phyloP scores from a whole-genome alignment of 2,888 invertebrate genomes.

The Caenorhabditis wallacei region DNA sequence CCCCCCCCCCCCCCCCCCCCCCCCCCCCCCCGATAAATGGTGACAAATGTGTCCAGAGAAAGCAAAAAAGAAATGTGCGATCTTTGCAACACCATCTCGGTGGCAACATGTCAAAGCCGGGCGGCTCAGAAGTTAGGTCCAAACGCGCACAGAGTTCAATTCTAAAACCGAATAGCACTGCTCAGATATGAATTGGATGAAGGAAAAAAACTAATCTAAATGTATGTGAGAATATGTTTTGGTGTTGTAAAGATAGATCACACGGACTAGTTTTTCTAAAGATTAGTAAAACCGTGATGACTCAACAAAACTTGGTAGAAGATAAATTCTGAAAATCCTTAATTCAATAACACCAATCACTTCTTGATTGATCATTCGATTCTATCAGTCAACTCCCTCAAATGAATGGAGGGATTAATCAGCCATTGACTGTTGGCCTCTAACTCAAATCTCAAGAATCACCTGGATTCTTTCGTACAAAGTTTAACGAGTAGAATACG shows the following conservation, averaged over 20 bases:
- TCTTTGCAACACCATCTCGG: conserved; percentile 38
- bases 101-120: conserved; percentile 3
- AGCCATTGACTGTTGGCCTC: background rate
- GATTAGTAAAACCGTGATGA: background rate
- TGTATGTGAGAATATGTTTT: conserved; percentile 20
- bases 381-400: too few relatives aligned
- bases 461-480: background rate
- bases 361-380: too few relatives aligned
- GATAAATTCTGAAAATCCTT: background rate
- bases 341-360: too few relatives aligned
- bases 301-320: background rate
- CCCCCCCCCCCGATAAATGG: background rate
- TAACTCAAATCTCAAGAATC: background rate
- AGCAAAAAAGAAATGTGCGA: conserved; percentile 11
- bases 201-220: background rate
- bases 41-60: background rate
- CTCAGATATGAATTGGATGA: background rate
- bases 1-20: too few relatives aligned
- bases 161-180: background rate
- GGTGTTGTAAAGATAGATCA: background rate
- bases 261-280: background rate
- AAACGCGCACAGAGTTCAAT: conserved; percentile 26
- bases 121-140: too few relatives aligned
- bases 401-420: too few relatives aligned
- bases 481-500: background rate